Evolutionary conservation across 30 jellyfish, hydroid and myxozoan species (phyloP), one percentile per base, ranked within the genome.

Genomic region (Aurelia sp.): DNA sequence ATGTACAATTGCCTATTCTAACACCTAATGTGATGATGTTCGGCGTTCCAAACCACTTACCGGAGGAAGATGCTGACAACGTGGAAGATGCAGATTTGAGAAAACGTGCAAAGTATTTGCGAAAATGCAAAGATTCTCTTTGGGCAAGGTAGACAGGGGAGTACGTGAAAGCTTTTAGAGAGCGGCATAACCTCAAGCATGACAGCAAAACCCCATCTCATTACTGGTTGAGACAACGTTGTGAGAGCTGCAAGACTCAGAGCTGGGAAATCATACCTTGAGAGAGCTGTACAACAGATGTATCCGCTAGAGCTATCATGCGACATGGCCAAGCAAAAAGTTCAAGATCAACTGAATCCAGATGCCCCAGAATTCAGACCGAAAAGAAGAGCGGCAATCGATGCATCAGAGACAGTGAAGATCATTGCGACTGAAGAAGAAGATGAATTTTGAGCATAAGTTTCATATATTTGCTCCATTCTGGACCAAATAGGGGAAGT

Each of bases 111-210:
- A 85, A 57, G 50, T 85, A 64, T 58, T 60, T 85, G 30, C 72
- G 55, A 30, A 23, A 41, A 15, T 74, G 83, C 66, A 85, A 75
- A 75, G 75, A 86, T 13, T 23, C 55, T 11, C 21, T 48, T 19
- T 85, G 95, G 94, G 11, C 62, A 30, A 40, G 90, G 23, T 85
- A 91, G 95, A 18, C 90, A 22, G 44, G 37, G 58, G 95, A 85
- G 74, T 85, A 85, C 35, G 82, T 85, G 20, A 73, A 63, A 48
- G n/a, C 33, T 0, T 2, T 27, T 0, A 1, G 33, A 27, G 33
- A 27, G 2, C 33, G 33, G 2, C 33, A 27, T 61, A 50, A 78
- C 71, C 16, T 78, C 82, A 37, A 27, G 2, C 33, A 27, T 27
- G 2, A 27, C 33, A 27, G 2, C 33, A 27, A 27, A 2, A 27